Evolutionary conservation across 2,797 vertebrate genomes (phyloP).

Genomic region (Nyctibius grandis): DNA sequence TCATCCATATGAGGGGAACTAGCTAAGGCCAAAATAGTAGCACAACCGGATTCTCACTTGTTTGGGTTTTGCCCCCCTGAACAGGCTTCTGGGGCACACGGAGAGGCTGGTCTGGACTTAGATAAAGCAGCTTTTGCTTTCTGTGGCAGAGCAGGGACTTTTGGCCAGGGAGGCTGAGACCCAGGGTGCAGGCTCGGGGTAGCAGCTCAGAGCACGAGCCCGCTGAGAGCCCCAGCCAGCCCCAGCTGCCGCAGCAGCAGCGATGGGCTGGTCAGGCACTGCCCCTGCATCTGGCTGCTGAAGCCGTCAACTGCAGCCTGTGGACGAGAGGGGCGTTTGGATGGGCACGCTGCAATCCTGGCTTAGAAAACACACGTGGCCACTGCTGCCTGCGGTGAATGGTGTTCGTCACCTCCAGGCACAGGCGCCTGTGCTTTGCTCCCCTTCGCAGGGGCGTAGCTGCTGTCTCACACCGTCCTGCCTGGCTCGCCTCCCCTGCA

Average conservation of each 20-base stretch:
- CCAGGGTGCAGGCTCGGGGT: background rate
- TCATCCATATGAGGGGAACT: background rate
- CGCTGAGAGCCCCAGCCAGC: background rate
- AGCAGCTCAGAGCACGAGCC: background rate
- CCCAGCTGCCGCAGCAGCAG: background rate
- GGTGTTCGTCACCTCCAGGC: background rate
- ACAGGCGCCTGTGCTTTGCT: background rate
- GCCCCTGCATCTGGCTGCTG: background rate
- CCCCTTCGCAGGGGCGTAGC: background rate
- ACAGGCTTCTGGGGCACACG: background rate
- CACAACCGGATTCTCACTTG: background rate
- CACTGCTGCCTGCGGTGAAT: accelerated
- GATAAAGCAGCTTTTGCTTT: background rate
- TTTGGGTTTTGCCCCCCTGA: accelerated
- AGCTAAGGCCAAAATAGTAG: background rate
- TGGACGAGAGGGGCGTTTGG: background rate
- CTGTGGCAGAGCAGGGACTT: background rate
- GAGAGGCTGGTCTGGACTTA: background rate
- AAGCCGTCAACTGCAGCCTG: background rate
- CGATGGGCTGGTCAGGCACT: background rate
- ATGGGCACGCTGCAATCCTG: background rate
- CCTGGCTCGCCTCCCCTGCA: background rate
- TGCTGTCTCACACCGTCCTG: background rate
- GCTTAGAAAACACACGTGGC: background rate
- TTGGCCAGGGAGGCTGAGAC: background rate